Base-by-base conservation (phyloP, 2,797 vertebrate genomes). In the Spinus pinus region DNA sequence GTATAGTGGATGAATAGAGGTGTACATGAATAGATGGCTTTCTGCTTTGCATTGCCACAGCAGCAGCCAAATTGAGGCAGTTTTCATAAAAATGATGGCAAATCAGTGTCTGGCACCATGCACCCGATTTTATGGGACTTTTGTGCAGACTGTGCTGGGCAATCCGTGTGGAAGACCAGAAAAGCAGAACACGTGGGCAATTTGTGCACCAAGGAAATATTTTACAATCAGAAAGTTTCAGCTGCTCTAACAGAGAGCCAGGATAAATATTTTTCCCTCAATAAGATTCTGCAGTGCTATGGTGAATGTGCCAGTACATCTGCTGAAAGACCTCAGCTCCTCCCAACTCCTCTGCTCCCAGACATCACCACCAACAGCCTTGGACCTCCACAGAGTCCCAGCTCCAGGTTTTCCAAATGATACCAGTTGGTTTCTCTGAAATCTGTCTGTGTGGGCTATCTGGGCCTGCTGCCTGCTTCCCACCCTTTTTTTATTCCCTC, bases 401-500 rank as follows among this genome's bases (percentile, higher is more conserved):
- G 35, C 61, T 89, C 73, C 54, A 71, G 46, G 50, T 77, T 91
- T 87, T 78, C 92, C 5, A 2, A 4, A 33, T 2, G 1, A 25
- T 42, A 28, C 10, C 9, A 49, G 33, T 91, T 41, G 35, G 71
- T 80, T 37, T 86, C 49, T 83, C 71, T 77, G 44, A 91, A 86
- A 79, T 72, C 87, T 87, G 13, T 56, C 85, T 94, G 85, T 92
- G 92, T 91, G 95, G 93, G 85, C 91, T 93, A 72, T 51, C 51
- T 72, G 81, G 80, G 75, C 84, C 58, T 88, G 62, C 62, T 1
- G 62, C 80, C 72, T 84, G 54, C 51, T 95, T 86, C 64, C 86
- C 88, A 93, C 30, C 81, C 62, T 31, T 84, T 95, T 95, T 94
- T 94, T 62, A 94, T 96, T 95, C 81, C 70, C 85, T 97, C 90